Evolutionary conservation across 2,113 vertebrate genomes (phyloP).

Genomic region (Accipiter cooperii): DNA sequence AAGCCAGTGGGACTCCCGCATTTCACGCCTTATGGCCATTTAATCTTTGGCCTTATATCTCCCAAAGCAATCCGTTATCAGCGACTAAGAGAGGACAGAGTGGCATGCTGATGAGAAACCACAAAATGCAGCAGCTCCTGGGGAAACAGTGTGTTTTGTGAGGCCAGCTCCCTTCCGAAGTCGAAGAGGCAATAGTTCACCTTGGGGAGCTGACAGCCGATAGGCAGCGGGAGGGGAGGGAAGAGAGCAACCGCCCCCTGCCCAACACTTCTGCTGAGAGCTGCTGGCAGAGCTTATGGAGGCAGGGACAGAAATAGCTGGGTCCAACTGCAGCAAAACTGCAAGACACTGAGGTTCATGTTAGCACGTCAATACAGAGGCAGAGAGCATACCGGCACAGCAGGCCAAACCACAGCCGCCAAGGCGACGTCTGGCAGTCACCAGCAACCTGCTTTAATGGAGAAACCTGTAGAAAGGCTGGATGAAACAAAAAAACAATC

Average conservation of each 20-base stretch:
- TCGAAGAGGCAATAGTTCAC: neutral
- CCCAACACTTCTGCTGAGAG: neutral
- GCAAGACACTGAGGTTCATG: neutral
- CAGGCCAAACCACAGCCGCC: neutral
- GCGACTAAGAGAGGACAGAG: neutral
- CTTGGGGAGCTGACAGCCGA: neutral
- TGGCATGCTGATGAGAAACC: neutral
- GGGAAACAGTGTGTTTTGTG: neutral
- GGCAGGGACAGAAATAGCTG: neutral
- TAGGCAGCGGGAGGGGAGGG: neutral
- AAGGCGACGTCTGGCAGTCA: neutral
- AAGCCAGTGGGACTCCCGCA: neutral
- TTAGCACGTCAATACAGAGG: fast-evolving
- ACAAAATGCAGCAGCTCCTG: neutral
- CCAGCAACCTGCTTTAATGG: neutral
- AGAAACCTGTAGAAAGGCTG: neutral
- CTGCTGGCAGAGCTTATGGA: neutral
- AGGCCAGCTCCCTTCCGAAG: neutral
- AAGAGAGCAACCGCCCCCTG: neutral
- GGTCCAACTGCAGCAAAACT: neutral
- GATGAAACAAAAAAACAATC: neutral
- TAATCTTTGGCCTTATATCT: neutral
- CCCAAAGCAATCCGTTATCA: neutral
- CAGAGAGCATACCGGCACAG: neutral
- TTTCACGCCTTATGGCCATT: neutral